A percentile compares a stretch with the other conserved stretches of the same genome.
phyloP scores from a whole-genome alignment of 2,888 invertebrate genomes.

The Blomia tropicalis region DNA sequence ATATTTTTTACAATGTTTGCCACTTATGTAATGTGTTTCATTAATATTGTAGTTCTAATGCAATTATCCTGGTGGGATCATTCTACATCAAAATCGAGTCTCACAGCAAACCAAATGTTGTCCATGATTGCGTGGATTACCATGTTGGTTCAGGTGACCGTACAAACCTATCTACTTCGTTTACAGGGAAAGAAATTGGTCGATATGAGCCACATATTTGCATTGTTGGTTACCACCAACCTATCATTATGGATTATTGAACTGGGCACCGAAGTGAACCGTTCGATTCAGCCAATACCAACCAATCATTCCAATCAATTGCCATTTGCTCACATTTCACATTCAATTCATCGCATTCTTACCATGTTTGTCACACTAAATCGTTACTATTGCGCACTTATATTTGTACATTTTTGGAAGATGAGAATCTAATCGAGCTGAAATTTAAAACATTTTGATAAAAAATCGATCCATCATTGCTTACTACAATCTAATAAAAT shows the following conservation, averaged over 20 bases:
- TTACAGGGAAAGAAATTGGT: conserved; percentile 18
- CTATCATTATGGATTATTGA: conserved; percentile 25
- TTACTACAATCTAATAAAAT: background rate
- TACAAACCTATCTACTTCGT: conserved; percentile 21
- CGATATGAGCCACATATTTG: conserved; percentile 20
- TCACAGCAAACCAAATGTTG: background rate
- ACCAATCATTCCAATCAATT: background rate
- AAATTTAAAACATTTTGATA: background rate
- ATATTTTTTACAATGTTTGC: conserved; percentile 18
- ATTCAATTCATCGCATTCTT: background rate
- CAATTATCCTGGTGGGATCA: background rate
- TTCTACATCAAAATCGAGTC: background rate
- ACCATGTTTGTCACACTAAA: conserved; percentile 22
- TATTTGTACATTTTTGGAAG: conserved; percentile 25
- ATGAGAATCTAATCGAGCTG: conserved; percentile 3
- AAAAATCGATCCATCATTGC: background rate
- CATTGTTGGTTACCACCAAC: conserved; percentile 22
- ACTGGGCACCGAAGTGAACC: background rate
- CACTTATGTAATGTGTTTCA: conserved; percentile 6
- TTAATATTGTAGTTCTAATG: background rate
- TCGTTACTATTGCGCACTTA: conserved; percentile 23
- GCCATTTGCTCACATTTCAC: background rate
- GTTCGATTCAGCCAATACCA: background rate
- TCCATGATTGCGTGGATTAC: conserved; percentile 11
- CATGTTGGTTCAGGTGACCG: conserved; percentile 19